phyloP scores from a whole-genome alignment of 30 jellyfish, hydroid and myxozoan genomes.

The Turritopsis dohrnii region DNA sequence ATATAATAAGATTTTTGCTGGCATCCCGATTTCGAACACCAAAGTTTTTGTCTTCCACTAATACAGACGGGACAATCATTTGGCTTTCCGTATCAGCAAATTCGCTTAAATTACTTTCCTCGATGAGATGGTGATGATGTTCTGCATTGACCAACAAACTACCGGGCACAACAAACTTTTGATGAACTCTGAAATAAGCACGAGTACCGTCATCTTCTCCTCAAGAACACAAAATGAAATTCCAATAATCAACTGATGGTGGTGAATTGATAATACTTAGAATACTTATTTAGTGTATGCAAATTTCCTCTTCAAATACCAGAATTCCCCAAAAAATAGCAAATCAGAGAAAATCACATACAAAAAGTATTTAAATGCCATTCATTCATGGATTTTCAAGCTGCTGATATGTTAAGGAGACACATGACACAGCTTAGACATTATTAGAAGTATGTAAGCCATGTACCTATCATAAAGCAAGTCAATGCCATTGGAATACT shows the following conservation, averaged over 20 bases:
- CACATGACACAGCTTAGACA: not conserved
- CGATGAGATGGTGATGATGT: constrained; percentile 2
- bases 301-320: too few relatives aligned
- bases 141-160: constrained; percentile 57
- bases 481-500: constrained; percentile 65
- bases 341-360: not conserved
- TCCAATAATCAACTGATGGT: not conserved
- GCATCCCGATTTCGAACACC: constrained; percentile 27
- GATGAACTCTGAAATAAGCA: constrained; percentile 45
- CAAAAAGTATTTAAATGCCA: not conserved
- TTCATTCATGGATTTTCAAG: not conserved
- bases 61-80: constrained; percentile 28
- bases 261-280: too few relatives aligned
- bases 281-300: too few relatives aligned
- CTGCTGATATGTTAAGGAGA: not conserved
- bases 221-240: not conserved
- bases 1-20: constrained; percentile 8
- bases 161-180: constrained; percentile 85
- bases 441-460: not conserved
- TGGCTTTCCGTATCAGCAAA: constrained; percentile 23
- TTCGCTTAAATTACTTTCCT: constrained; percentile 4
- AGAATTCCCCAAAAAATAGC: too few relatives aligned
- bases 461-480: constrained; percentile 40
- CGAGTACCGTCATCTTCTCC: not conserved
- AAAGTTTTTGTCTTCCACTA: constrained; percentile 25